These are phyloP conservation scores for Tetraodon nigroviridis DNA, from an alignment of 2,113 vertebrate species.

Conservation along the genomic window DNA sequence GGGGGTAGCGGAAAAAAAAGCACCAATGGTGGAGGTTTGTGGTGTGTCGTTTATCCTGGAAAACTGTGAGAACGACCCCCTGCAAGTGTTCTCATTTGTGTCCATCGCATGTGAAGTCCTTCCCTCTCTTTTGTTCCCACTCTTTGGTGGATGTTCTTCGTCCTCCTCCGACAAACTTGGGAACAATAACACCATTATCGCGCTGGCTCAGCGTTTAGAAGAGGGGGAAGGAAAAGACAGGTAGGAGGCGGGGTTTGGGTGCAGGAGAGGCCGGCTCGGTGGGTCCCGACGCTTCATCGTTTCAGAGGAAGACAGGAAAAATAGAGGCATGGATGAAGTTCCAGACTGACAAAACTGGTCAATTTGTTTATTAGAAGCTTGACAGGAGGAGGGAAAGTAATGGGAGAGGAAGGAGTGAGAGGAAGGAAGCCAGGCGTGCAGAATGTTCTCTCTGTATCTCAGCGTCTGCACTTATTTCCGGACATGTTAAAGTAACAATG, in stretches of 20 bases:
- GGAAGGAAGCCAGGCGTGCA: constrained; percentile 16
- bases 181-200: constrained; percentile 19
- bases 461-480: constrained; percentile 29
- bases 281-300: not conserved
- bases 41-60: constrained; percentile 16
- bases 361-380: not conserved
- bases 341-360: not conserved
- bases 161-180: no score
- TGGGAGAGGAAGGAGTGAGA: constrained; percentile 1
- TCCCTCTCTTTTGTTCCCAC: no score
- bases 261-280: not conserved
- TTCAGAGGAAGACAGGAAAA: no score
- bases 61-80: not conserved
- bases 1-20: constrained; percentile 3
- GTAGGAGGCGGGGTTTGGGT: not conserved
- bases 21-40: not conserved
- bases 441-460: constrained; percentile 24
- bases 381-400: not conserved
- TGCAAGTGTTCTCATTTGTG: not conserved
- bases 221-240: constrained; percentile 3
- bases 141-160: no score
- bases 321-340: not conserved
- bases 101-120: no score
- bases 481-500: not conserved
- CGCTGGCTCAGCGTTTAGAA: not conserved